Evolutionary conservation across 1,140 invertebrate species (phyloP).

Genomic region (Drosophila albomicans): DNA sequence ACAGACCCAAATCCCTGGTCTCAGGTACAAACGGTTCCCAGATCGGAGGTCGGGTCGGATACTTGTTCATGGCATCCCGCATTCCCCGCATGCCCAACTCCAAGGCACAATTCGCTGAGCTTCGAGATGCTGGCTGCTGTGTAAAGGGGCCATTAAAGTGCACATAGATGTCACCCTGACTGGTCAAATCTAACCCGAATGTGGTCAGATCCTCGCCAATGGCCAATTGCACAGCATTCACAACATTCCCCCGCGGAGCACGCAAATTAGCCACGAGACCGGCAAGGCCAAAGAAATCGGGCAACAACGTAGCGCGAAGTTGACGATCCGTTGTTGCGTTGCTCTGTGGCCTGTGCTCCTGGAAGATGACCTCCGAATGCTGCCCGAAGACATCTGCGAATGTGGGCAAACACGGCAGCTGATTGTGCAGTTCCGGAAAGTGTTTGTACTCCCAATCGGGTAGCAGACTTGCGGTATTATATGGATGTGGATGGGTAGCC

Average conservation of each 20-base stretch:
- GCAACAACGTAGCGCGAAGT: not conserved
- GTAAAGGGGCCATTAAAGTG: constrained; percentile 72
- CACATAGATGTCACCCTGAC: constrained; percentile 68
- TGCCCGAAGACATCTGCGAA: constrained; percentile 65
- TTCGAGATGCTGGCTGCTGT: constrained; percentile 48
- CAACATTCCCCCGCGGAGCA: constrained; percentile 7
- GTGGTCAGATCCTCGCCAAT: constrained; percentile 66
- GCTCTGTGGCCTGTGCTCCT: not conserved
- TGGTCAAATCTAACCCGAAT: constrained; percentile 61
- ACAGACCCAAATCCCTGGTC: constrained; percentile 54
- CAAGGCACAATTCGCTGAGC: constrained; percentile 51
- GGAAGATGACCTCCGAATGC: constrained; percentile 23
- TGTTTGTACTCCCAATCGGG: constrained; percentile 55
- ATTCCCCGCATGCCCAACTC: constrained; percentile 70
- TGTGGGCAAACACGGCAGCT: constrained; percentile 51
- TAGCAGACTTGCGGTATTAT: not conserved
- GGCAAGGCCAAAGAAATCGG: constrained; percentile 48
- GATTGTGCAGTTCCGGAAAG: constrained; percentile 63
- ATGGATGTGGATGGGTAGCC: not conserved
- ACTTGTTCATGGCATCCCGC: constrained; percentile 57
- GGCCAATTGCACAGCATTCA: constrained; percentile 36
- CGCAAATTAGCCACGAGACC: constrained; percentile 43
- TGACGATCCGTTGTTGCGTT: not conserved
- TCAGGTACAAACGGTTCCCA: constrained; percentile 66
- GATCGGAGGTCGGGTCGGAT: constrained; percentile 37